A percentile compares a stretch with the other conserved stretches of the same genome.
These are phyloP conservation scores for Bimastos eiseni DNA, from an alignment of 2,888 invertebrate species.

Conservation along the genomic window DNA sequence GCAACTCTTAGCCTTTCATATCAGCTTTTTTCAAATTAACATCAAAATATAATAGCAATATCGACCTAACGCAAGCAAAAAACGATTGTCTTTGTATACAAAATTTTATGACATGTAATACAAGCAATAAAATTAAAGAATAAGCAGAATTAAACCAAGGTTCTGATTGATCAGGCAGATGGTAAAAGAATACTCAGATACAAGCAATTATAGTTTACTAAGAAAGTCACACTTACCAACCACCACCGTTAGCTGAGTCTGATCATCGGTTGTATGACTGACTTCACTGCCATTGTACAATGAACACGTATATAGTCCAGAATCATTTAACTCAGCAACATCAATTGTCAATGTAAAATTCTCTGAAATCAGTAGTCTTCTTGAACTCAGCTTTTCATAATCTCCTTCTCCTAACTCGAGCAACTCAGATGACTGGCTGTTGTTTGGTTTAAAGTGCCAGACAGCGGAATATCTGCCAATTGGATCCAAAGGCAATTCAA, in stretches of 20 bases:
- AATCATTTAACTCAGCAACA: conserved; percentile 6
- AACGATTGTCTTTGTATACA: neutral
- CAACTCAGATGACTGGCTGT: neutral
- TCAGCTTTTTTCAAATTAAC: neutral
- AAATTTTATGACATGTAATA: neutral
- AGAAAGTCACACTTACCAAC: neutral
- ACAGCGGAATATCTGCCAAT: conserved; percentile 2
- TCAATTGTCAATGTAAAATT: neutral
- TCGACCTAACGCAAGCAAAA: neutral
- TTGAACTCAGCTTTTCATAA: neutral
- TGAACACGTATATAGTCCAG: conserved; percentile 14
- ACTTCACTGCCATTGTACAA: conserved; percentile 15
- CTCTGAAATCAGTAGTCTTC: neutral
- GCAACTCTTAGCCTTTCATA: neutral
- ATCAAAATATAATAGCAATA: neutral
- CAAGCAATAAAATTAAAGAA: neutral
- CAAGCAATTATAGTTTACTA: too few species aligned
- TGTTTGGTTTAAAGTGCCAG: neutral
- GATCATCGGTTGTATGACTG: neutral
- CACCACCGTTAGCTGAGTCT: neutral
- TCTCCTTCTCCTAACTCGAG: neutral
- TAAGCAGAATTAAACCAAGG: neutral
- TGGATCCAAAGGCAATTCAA: neutral
- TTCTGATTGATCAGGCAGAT: neutral
- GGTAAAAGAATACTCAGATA: neutral